Conservation (phyloP, 2,113 vertebrate species). For the Gopherus flavomarginatus region DNA sequence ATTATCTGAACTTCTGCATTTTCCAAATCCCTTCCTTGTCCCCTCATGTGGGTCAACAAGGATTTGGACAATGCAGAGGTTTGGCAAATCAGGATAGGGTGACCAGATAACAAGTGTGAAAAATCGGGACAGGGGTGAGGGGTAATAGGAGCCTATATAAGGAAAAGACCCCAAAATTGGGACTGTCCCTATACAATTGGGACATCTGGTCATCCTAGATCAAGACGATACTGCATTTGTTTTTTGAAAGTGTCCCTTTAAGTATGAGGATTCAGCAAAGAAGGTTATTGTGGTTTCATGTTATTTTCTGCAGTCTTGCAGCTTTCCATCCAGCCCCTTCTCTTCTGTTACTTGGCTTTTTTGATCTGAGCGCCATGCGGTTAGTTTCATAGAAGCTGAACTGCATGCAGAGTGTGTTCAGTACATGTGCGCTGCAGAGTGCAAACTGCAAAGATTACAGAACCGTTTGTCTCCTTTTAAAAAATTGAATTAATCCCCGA, state of each 20-base stretch:
- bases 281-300: not conserved
- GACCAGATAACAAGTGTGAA: no score
- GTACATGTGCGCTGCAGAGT: rapidly evolving
- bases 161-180: no score
- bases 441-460: not conserved
- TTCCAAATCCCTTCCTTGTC: not conserved
- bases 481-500: not conserved
- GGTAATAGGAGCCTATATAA: no score
- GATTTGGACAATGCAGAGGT: not conserved
- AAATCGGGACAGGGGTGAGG: no score
- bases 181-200: no score
- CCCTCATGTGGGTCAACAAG: not conserved
- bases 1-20: not conserved
- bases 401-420: not conserved
- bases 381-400: rapidly evolving
- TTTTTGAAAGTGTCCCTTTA: not conserved
- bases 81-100: not conserved
- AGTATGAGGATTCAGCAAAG: not conserved
- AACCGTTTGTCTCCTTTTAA: not conserved
- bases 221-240: not conserved
- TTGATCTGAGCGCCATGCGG: rapidly evolving
- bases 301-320: not conserved
- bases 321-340: not conserved
- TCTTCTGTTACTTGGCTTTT: not conserved
- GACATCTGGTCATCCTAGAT: not conserved